phyloP scores from a whole-genome alignment of 2,113 vertebrate genomes.

The chimpanzee (Pan troglodytes) region DNA sequence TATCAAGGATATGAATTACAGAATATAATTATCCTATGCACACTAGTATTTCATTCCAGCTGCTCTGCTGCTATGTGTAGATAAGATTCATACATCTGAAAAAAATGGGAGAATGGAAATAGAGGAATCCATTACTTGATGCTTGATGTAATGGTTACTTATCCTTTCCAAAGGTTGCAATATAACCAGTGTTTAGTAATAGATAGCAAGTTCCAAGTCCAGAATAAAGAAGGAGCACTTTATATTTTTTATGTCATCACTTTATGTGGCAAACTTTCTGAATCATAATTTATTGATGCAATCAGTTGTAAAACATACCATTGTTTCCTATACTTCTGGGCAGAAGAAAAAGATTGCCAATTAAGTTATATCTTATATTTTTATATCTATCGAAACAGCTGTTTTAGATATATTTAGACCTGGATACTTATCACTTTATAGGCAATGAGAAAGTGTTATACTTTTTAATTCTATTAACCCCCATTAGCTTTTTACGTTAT shows the following conservation, averaged over 20 bases:
- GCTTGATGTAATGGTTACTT: neutral
- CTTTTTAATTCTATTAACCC: neutral
- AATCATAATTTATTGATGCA: neutral
- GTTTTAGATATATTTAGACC: neutral
- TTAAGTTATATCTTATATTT: neutral
- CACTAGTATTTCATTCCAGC: neutral
- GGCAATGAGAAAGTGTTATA: neutral
- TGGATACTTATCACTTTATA: neutral
- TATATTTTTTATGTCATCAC: neutral
- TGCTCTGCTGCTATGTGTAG: neutral
- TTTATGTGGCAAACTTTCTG: constrained; percentile 2
- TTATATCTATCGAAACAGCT: neutral
- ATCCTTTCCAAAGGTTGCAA: neutral
- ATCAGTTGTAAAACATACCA: neutral
- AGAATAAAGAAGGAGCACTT: neutral
- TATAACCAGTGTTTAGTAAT: neutral
- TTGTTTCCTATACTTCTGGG: neutral
- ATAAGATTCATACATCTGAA: neutral
- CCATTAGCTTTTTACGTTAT: neutral
- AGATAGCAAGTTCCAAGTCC: neutral
- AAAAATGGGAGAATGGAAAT: neutral
- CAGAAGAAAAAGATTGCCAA: neutral
- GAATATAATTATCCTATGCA: neutral
- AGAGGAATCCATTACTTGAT: neutral
- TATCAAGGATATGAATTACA: neutral